Evolutionary conservation across 2,888 invertebrate genomes (phyloP).

Genomic region (Pyralis farinalis): DNA sequence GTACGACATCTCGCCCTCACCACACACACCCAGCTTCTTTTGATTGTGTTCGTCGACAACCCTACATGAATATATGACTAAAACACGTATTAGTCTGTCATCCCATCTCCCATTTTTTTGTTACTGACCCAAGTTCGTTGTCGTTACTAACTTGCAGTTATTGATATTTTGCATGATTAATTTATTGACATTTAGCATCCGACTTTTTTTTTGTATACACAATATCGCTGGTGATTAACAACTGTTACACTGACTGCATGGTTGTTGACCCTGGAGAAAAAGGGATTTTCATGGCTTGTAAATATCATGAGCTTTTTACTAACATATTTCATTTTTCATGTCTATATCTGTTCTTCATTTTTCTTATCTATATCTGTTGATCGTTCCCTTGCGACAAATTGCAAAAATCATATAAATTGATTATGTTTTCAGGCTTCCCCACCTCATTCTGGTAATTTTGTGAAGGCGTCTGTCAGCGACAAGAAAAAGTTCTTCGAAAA

Average conservation of each 20-base stretch:
- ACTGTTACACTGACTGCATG: conserved; percentile 62
- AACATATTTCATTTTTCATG: conserved; percentile 38
- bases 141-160: conserved; percentile 68
- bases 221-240: conserved; percentile 41
- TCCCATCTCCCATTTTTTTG: conserved; percentile 59
- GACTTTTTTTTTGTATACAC: conserved; percentile 43
- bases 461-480: conserved; percentile 94
- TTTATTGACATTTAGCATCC: conserved; percentile 49
- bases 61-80: conserved; percentile 46
- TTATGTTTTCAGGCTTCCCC: conserved; percentile 77
- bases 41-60: conserved; percentile 78
- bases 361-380: conserved; percentile 22
- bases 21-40: conserved; percentile 71
- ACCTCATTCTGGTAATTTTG: conserved; percentile 86
- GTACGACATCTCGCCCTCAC: conserved; percentile 68
- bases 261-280: conserved; percentile 63
- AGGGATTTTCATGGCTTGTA: conserved; percentile 67
- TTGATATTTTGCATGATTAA: conserved; percentile 72
- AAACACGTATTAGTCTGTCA: conserved; percentile 51
- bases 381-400: background rate
- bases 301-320: conserved; percentile 65
- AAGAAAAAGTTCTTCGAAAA: conserved; percentile 97
- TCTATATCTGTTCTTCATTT: conserved; percentile 36
- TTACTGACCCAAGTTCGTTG: conserved; percentile 49
- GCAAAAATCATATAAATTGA: conserved; percentile 16